phyloP scores from a whole-genome alignment of 2,888 invertebrate genomes.

The Noctua comes region DNA sequence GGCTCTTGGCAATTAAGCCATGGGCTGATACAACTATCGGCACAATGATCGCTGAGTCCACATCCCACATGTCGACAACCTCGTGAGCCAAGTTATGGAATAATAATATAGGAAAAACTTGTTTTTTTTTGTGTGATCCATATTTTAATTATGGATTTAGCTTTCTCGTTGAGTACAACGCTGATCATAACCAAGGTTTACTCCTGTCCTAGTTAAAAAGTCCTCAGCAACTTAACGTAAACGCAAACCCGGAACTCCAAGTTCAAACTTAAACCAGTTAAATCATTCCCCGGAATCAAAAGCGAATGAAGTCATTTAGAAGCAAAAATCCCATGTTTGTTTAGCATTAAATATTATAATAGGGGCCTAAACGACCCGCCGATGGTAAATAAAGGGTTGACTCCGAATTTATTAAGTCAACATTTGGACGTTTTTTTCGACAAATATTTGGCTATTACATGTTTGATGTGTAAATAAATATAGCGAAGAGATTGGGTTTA shows the following conservation, averaged over 20 bases:
- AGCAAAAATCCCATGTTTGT: conserved; percentile 85
- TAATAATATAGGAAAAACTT: not conserved
- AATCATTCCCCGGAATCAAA: conserved; percentile 62
- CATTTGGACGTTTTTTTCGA: conserved; percentile 77
- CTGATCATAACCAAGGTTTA: not conserved
- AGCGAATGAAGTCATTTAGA: conserved; percentile 85
- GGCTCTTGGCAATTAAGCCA: no score
- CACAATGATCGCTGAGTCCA: no score
- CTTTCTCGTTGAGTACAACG: not conserved
- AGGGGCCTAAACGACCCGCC: conserved; percentile 83
- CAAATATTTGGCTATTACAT: conserved; percentile 78
- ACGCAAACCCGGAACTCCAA: conserved; percentile 59
- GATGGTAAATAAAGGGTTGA: conserved; percentile 88
- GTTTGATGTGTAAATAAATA: conserved; percentile 76
- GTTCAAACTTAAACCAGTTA: conserved; percentile 65
- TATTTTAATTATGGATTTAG: not conserved
- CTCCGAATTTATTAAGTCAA: conserved; percentile 81
- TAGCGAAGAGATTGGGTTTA: conserved; percentile 44
- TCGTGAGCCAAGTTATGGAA: no score
- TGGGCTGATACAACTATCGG: no score
- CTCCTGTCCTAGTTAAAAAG: not conserved
- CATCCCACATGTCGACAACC: no score
- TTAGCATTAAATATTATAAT: conserved; percentile 90
- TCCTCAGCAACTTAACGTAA: conserved; percentile 48
- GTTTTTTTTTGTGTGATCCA: not conserved